Evolutionary conservation across 1,140 invertebrate species (phyloP).

Genomic region (Meteorus sp.): DNA sequence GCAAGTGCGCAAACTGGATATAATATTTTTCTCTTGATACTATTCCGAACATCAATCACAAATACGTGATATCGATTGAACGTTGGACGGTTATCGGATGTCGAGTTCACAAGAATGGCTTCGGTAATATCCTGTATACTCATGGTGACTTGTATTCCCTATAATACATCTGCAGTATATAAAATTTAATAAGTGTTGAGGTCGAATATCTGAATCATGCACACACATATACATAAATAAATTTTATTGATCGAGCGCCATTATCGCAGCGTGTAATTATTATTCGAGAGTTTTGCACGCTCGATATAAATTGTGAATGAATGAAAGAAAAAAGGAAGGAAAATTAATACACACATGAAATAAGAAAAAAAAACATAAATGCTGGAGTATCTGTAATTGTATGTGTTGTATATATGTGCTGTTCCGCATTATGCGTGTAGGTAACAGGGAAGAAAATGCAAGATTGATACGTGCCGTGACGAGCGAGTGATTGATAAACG

Average conservation of each 20-base stretch:
- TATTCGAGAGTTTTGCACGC: constrained; percentile 5
- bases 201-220: background rate
- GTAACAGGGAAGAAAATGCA: background rate
- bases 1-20: background rate
- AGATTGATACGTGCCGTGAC: background rate
- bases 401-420: background rate
- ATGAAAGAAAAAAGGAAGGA: background rate
- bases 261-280: constrained; percentile 7
- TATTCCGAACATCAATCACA: too few species aligned
- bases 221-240: background rate
- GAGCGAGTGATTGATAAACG: background rate
- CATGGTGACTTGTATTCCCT: background rate
- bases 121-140: constrained; percentile 13
- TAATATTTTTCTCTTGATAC: too few species aligned
- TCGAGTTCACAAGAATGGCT: constrained; percentile 7
- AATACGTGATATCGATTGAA: background rate
- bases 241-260: constrained; percentile 7
- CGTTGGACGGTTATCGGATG: background rate
- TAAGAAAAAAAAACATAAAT: background rate
- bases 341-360: background rate
- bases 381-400: background rate
- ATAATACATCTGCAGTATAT: too few species aligned
- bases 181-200: too few species aligned
- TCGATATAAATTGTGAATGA: background rate
- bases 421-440: background rate